Evolutionary conservation across 2,797 vertebrate genomes (phyloP).

Genomic region (Cynopterus sphinx): DNA sequence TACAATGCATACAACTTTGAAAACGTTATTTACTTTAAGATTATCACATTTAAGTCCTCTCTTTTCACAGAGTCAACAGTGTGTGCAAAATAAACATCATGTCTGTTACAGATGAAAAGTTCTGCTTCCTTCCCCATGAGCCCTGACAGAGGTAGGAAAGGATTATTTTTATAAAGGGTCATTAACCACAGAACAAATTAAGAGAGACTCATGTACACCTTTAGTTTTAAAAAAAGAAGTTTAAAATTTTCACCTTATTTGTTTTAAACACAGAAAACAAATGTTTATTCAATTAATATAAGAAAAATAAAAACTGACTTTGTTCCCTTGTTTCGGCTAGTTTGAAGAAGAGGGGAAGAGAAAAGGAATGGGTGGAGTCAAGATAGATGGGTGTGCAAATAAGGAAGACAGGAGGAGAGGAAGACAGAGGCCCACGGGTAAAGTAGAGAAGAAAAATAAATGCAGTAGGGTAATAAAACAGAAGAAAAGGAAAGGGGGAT

Average conservation of each 20-base stretch:
- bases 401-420: not conserved
- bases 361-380: not conserved
- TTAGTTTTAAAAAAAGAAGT: not conserved
- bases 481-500: not conserved
- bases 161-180: not conserved
- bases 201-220: not conserved
- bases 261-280: slow-evolving; percentile 37
- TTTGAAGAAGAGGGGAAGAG: not conserved
- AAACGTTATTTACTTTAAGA: not conserved
- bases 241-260: not conserved
- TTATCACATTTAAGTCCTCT: not conserved
- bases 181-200: not conserved
- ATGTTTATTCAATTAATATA: not conserved
- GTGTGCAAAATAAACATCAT: slow-evolving; percentile 9
- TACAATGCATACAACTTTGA: not conserved
- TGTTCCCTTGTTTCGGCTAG: not conserved
- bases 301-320: not conserved
- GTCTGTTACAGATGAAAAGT: not conserved
- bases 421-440: not conserved
- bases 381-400: not conserved
- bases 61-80: not conserved
- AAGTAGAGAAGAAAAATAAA: not conserved
- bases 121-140: not conserved
- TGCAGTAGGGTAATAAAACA: not conserved
- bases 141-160: not conserved